These are phyloP conservation scores for Burhinus bistriatus DNA, from an alignment of 2,113 vertebrate species.

Conservation along the genomic window DNA sequence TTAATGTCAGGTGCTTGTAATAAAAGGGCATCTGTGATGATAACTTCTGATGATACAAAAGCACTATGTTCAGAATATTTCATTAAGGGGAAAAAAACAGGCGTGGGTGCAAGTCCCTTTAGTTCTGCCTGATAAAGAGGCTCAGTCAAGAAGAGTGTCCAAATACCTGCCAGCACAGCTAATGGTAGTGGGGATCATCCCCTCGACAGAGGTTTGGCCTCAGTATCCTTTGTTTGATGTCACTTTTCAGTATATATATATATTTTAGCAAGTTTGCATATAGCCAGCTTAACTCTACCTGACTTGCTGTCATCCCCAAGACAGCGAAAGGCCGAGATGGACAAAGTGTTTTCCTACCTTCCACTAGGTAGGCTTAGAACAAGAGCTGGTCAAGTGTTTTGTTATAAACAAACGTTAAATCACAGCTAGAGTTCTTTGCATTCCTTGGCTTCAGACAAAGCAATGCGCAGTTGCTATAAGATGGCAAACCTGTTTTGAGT, in stretches of 20 bases:
- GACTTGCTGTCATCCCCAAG: neutral
- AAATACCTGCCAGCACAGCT: neutral
- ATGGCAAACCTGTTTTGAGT: slow-evolving; percentile 17
- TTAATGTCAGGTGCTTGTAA: neutral
- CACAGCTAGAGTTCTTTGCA: neutral
- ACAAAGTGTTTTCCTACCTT: neutral
- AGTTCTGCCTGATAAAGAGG: neutral
- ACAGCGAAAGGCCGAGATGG: neutral
- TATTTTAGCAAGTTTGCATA: neutral
- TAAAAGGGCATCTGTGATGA: neutral
- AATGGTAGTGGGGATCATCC: neutral
- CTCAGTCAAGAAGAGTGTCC: neutral
- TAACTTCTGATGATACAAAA: neutral
- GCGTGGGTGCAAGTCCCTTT: neutral
- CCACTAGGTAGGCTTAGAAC: neutral
- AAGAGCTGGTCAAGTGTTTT: neutral
- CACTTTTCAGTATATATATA: neutral
- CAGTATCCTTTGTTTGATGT: neutral
- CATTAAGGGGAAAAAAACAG: neutral
- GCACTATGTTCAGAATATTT: neutral
- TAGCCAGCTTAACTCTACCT: neutral
- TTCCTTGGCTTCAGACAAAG: neutral
- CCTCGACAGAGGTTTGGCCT: neutral
- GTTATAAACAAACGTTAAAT: neutral
- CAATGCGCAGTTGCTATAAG: neutral